phyloP scores from a whole-genome alignment of 2,888 invertebrate species.

The Temnothorax rugatulus region DNA sequence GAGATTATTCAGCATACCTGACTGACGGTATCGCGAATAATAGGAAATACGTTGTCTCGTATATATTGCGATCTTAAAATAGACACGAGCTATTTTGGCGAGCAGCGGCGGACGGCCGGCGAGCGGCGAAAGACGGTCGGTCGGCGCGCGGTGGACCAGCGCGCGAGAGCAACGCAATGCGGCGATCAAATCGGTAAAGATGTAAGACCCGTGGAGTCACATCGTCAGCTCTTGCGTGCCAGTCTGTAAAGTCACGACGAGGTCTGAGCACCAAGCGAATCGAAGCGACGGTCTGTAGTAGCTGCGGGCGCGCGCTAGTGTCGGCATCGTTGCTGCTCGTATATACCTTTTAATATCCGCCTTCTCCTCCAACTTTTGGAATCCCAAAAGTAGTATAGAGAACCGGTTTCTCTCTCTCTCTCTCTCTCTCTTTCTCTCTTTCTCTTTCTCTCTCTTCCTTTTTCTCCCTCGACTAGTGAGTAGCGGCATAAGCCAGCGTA shows the following conservation, averaged over 20 bases:
- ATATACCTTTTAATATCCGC: conserved; percentile 59
- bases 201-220: conserved; percentile 45
- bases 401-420: conserved; percentile 67
- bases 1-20: neutral
- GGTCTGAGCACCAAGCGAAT: conserved; percentile 53
- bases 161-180: conserved; percentile 48
- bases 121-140: conserved; percentile 11
- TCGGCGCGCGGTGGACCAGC: conserved; percentile 30
- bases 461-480: conserved; percentile 60
- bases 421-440: neutral
- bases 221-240: conserved; percentile 43
- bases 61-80: conserved; percentile 25
- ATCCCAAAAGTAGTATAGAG: conserved; percentile 56
- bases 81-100: conserved; percentile 48
- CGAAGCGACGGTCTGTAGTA: conserved; percentile 75
- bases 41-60: conserved; percentile 36
- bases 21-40: conserved; percentile 25
- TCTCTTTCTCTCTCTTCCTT: neutral
- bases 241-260: conserved; percentile 42
- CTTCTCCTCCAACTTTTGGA: conserved; percentile 63
- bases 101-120: conserved; percentile 20
- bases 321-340: conserved; percentile 80
- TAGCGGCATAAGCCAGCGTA: conserved; percentile 65
- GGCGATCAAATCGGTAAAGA: conserved; percentile 52
- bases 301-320: conserved; percentile 82